Evolutionary conservation across 2,797 vertebrate species (phyloP).

Genomic region (Columba guinea): DNA sequence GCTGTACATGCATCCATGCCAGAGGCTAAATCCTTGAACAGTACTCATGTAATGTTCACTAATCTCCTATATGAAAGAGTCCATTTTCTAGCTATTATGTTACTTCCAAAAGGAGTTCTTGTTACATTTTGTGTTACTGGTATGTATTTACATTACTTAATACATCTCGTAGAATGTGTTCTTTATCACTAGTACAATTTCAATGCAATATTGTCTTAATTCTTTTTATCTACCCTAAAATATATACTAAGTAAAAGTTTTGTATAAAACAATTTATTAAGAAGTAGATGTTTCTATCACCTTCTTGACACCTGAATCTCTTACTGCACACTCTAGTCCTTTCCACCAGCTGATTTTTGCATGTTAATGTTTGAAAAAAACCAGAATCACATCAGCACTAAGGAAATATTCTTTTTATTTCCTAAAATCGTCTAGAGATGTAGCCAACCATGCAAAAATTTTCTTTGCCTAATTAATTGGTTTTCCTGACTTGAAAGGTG

Average conservation of each 20-base stretch:
- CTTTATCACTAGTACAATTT: background rate
- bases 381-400: background rate
- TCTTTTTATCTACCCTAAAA: background rate
- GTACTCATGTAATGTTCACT: background rate
- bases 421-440: background rate
- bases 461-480: background rate
- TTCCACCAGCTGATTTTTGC: background rate
- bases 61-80: background rate
- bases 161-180: background rate
- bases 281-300: background rate
- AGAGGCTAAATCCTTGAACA: background rate
- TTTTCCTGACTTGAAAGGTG: background rate
- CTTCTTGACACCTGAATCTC: background rate
- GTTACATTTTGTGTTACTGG: background rate
- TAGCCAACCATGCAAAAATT: background rate
- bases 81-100: background rate
- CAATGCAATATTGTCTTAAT: background rate
- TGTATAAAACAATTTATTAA: background rate
- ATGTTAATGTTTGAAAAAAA: background rate
- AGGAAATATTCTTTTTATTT: background rate
- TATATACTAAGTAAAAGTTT: background rate
- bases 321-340: background rate
- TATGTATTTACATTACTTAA: background rate
- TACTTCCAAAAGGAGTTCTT: background rate
- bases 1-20: background rate